Conservation (phyloP, 2,888 invertebrate genomes). For the Ligdia adustata region DNA sequence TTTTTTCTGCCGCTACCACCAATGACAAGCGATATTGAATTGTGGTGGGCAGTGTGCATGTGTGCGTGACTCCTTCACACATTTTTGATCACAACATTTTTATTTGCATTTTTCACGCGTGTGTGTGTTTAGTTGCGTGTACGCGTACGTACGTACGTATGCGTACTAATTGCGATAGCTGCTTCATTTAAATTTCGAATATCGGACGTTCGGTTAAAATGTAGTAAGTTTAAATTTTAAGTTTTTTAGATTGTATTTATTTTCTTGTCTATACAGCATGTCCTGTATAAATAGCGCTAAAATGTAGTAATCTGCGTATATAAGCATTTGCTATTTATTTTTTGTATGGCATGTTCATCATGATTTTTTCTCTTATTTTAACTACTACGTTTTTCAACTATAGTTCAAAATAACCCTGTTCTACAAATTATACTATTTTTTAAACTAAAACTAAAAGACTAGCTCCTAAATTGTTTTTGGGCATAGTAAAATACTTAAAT, state of each 20-base stretch:
- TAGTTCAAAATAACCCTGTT: too few relatives aligned
- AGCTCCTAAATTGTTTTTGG: too few relatives aligned
- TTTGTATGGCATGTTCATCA: too few relatives aligned
- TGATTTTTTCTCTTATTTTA: too few relatives aligned
- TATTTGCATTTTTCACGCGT: conserved; percentile 61
- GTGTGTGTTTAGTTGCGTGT: conserved; percentile 64
- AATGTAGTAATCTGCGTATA: too few relatives aligned
- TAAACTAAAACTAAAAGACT: too few relatives aligned
- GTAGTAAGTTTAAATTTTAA: conserved; percentile 54
- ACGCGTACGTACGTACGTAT: conserved; percentile 38
- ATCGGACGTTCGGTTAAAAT: conserved; percentile 59
- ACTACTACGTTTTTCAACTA: too few relatives aligned
- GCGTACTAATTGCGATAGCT: conserved; percentile 82
- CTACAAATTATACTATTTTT: too few relatives aligned
- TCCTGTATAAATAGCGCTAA: too few relatives aligned
- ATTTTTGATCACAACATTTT: conserved; percentile 80
- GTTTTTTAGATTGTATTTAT: conserved; percentile 21
- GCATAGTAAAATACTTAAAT: too few relatives aligned
- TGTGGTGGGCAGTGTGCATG: conserved; percentile 55
- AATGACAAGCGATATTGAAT: conserved; percentile 82
- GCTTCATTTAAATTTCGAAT: conserved; percentile 84
- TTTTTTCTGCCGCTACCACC: conserved; percentile 65
- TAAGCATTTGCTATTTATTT: too few relatives aligned
- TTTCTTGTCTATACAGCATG: too few relatives aligned
- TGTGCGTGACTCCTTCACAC: conserved; percentile 79